phyloP scores from a whole-genome alignment of 2,888 invertebrate genomes.

The Drepanosiphum platanoidis region DNA sequence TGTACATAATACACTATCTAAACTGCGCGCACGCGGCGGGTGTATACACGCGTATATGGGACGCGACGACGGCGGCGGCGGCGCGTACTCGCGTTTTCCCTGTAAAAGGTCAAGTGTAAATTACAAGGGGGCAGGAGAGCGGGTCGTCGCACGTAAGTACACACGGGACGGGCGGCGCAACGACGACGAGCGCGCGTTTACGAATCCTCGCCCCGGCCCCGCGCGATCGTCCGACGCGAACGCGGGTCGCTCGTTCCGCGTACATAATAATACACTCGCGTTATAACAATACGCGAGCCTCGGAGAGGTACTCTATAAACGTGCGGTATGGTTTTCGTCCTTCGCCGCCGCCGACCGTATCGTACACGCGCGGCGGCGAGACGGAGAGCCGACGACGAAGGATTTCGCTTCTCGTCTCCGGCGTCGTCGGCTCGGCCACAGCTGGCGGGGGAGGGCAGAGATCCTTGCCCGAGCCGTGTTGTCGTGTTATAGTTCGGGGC shows the following conservation, averaged over 20 bases:
- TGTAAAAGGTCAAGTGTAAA: constrained; percentile 53
- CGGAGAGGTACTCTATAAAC: neutral
- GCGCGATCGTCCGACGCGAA: neutral
- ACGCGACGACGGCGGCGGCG: neutral
- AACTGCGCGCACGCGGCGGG: too few relatives aligned
- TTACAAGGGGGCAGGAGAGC: neutral
- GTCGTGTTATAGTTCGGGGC: too few relatives aligned
- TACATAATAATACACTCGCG: too few relatives aligned
- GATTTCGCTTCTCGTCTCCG: too few relatives aligned
- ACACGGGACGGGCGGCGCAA: neutral
- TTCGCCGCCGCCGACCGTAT: neutral
- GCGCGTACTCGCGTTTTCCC: neutral
- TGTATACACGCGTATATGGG: neutral
- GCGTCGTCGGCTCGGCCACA: too few relatives aligned
- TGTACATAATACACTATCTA: too few relatives aligned
- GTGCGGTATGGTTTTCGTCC: neutral
- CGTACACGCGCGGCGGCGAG: too few relatives aligned
- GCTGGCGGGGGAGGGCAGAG: too few relatives aligned
- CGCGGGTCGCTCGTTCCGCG: too few relatives aligned
- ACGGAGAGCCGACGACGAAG: too few relatives aligned
- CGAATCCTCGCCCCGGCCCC: neutral
- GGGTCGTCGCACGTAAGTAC: neutral
- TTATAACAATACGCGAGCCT: neutral
- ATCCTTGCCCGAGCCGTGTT: too few relatives aligned
- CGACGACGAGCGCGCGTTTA: neutral